Base-by-base conservation (phyloP, 2,888 invertebrate genomes). In the Cecidostiba fungosa region DNA sequence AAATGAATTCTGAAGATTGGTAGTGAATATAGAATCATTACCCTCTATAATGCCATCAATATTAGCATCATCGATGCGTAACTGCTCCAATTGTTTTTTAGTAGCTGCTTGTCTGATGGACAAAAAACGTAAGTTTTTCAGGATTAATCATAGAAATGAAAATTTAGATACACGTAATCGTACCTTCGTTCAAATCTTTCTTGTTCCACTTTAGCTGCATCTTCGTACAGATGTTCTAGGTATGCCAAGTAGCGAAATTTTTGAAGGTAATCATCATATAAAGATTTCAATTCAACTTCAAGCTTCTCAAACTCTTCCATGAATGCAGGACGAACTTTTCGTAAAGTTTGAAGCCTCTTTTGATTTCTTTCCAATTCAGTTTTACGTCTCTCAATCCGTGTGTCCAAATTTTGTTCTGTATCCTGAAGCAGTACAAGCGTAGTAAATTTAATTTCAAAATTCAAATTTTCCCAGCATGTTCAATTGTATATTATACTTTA, bases 311-410 rank as follows among this genome's bases (percentile, higher is more conserved):
- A 97, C 93, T 99, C 99, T 90, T 98, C 98, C 95, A 99, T 96
- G 93, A 99, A 99, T 0, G 98, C 99, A 0, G 99, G 99, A 78
- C 98, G 96, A 88, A 99, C 98, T 95, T 98, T 98, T 94, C 98
- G 98, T 89, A 99, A 94, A 0, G 99, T 98, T 90, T 97, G 97
- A 74, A 99, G 94, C 54, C 99, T 95, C 93, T 99, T 99, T 93
- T 98, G 97, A 88, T 98, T 98, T 80, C 99, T 95, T 90, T 98
- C 98, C 88, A 99, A 94, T 92, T 99, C 99, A 0, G 96, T 96
- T 88, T 96, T 96, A 88, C 98, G 96, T 85, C 99, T 96, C 92
- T 99, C 98, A 85, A 99, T 96, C 94, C 99, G 99, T 14, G 96
- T 96, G 91, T 98, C 98, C 2, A 99, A 94, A 87, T 96, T 98